Evolutionary conservation across 1,140 invertebrate genomes (phyloP).

Genomic region (Pissodes strobi): DNA sequence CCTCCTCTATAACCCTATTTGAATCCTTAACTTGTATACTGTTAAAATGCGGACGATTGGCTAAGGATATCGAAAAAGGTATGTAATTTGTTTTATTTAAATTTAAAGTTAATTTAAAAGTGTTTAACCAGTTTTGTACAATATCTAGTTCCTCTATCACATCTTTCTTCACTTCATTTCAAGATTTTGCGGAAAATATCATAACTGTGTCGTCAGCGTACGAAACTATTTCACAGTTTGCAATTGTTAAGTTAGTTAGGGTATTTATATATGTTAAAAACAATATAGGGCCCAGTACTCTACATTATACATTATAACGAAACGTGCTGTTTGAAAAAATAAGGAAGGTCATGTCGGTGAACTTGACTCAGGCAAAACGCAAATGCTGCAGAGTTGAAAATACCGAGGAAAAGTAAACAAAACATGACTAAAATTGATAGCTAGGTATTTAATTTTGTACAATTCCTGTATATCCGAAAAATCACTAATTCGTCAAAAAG

Average conservation of each 20-base stretch:
- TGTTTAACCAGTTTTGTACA: background rate
- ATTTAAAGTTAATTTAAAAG: background rate
- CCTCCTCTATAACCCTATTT: background rate
- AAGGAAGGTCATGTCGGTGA: no score
- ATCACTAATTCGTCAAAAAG: no score
- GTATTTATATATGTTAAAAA: slow-evolving; percentile 20
- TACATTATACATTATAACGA: no score
- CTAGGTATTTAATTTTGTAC: no score
- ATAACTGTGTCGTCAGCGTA: slow-evolving; percentile 8
- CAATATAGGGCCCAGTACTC: slow-evolving; percentile 24
- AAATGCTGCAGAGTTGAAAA: no score
- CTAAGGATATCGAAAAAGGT: background rate
- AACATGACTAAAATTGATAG: no score
- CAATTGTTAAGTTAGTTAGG: background rate
- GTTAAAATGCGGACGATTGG: background rate
- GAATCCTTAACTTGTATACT: background rate
- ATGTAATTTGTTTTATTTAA: background rate
- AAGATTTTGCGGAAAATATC: background rate
- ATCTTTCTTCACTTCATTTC: no score
- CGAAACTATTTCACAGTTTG: background rate
- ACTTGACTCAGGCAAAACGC: no score
- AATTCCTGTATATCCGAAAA: no score
- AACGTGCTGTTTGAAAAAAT: no score
- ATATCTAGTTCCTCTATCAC: background rate
- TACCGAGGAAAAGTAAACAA: no score